phyloP scores from a whole-genome alignment of 2,888 invertebrate genomes.

The Cephonodes hylas region DNA sequence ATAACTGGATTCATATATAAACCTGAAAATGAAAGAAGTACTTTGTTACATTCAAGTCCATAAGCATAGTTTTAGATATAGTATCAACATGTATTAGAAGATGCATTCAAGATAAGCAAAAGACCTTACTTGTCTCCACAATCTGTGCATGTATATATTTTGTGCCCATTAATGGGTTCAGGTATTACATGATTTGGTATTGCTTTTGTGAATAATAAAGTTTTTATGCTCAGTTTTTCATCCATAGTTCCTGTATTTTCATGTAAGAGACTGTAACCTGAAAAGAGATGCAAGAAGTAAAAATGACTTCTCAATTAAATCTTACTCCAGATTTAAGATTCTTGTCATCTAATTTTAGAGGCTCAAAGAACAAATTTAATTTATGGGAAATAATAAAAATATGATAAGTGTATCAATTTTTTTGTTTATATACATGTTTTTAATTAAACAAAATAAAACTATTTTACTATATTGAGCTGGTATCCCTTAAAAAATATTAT shows the following conservation, averaged over 20 bases:
- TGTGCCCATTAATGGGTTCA: conserved; percentile 54
- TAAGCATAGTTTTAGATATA: no score
- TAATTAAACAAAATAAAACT: not conserved
- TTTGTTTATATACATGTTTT: not conserved
- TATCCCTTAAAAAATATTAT: not conserved
- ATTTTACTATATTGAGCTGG: not conserved
- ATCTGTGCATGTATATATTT: conserved; percentile 72
- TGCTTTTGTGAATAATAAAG: conserved; percentile 64
- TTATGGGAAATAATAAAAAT: no score
- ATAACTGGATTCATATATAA: conserved; percentile 62
- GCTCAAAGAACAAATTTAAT: no score
- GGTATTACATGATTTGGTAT: conserved; percentile 60
- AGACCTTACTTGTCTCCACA: conserved; percentile 78
- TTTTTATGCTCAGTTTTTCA: conserved; percentile 63
- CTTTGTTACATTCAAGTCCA: not conserved
- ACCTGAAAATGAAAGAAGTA: conserved; percentile 54
- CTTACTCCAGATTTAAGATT: no score
- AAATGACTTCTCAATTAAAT: no score
- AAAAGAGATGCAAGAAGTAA: no score
- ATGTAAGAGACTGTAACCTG: not conserved
- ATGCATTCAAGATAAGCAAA: not conserved
- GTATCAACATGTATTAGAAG: no score
- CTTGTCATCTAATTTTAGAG: no score
- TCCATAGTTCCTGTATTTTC: conserved; percentile 30
- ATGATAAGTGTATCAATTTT: no score